Conservation (phyloP, 2,888 invertebrate genomes). For the Lottia gigantea region DNA sequence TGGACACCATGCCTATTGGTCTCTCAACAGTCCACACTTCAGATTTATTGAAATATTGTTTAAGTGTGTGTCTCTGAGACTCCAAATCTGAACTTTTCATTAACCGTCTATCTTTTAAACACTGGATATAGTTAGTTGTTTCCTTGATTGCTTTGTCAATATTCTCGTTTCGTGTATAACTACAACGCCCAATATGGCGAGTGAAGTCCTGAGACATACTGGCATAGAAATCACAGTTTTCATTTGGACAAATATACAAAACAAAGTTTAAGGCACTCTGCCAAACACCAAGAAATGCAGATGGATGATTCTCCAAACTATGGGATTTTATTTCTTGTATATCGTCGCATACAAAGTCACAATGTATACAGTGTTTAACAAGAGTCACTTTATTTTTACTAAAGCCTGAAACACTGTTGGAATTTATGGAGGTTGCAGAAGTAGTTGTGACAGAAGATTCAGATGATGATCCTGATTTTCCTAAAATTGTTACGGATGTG, state of each 20-base stretch:
- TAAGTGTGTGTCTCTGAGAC: background rate
- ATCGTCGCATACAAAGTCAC: background rate
- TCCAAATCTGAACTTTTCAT: background rate
- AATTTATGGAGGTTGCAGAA: no score
- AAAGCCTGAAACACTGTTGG: no score
- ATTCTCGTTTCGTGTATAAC: background rate
- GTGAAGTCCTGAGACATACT: background rate
- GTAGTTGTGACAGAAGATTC: no score
- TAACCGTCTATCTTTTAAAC: background rate
- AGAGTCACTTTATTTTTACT: no score
- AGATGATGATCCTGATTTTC: no score
- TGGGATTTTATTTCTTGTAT: background rate
- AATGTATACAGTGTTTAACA: background rate
- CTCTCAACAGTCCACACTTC: background rate
- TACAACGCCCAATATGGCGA: background rate
- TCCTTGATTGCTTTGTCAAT: background rate
- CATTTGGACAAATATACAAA: background rate
- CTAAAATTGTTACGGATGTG: no score
- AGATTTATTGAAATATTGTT: background rate
- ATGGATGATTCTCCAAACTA: background rate
- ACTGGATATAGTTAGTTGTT: background rate
- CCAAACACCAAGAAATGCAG: background rate
- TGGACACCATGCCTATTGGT: background rate
- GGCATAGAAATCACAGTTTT: background rate
- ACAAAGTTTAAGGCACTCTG: background rate